Base-by-base conservation (phyloP, 2,113 vertebrate species). In the Meleagris gallopavo region DNA sequence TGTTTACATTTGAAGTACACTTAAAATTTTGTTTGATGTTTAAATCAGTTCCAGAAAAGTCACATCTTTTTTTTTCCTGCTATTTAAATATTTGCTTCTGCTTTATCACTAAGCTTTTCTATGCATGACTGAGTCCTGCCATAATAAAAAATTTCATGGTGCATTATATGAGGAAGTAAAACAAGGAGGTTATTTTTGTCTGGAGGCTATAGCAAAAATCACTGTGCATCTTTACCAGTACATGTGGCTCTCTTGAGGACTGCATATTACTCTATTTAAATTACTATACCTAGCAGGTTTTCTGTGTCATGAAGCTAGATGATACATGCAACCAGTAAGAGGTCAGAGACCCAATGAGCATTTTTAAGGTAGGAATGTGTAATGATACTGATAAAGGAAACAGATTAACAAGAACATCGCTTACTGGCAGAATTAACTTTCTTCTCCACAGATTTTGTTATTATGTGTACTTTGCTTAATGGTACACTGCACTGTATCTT, bases 1-100 rank as follows among this genome's bases (percentile, higher is more conserved):
- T 62, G 4, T 83, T 86, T 76, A 34, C 52, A 62, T 46, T 21
- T 70, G 41, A 88, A 91, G 14, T 34, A 13, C 4, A 58, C 91
- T 88, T 85, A 16, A 88, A 94, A 76, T 83, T 66, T 85, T 74
- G 38, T 74, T 83, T 77, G 27, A 58, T 60, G 60, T 66, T 88
- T 90, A 73, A 93, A 88, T 74, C 16, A 67, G 16, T 88, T 88
- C n/a, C 3, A 67, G 67, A 81, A 66, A 73, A 70, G 17, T 25
- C 14, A 66, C 9, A 4, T 88, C 12, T 81, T 88, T 4, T 48
- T 27, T 93, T 4, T 20, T 20, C 91, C 55, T 86, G 40, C n/a
- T 79, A 15, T 67, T 95, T 88, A 70, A 82, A 58, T 73, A 73
- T 61, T 45, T 88, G 21, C 12, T 79, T 89, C 41, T 91, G 30